Conservation (phyloP, 23 tunicate genomes). For the Diplosoma virens region DNA sequence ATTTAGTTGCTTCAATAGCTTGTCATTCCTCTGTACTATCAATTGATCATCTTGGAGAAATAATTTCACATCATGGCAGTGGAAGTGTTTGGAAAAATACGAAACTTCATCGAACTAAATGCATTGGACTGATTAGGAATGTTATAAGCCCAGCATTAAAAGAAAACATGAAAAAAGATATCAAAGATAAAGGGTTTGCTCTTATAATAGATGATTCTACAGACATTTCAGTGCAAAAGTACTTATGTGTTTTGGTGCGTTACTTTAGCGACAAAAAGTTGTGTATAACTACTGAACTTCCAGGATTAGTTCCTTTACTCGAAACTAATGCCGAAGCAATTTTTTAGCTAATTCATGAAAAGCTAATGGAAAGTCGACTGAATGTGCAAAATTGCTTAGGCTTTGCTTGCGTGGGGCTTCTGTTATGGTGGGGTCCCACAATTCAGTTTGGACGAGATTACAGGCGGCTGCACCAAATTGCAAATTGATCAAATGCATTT, state of each 20-base stretch:
- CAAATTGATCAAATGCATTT: too few relatives aligned
- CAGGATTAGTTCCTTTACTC: slow-evolving; percentile 15
- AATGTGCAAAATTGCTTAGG: slow-evolving; percentile 7
- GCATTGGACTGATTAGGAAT: background rate
- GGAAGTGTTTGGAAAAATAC: slow-evolving; percentile 7
- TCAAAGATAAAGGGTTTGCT: background rate
- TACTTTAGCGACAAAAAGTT: slow-evolving; percentile 15
- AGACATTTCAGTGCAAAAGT: slow-evolving; percentile 25
- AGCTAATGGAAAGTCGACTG: slow-evolving; percentile 9
- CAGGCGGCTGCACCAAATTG: slow-evolving; percentile 6
- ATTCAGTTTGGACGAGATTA: slow-evolving; percentile 27
- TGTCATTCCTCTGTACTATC: slow-evolving; percentile 19
- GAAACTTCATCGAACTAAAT: slow-evolving; percentile 27
- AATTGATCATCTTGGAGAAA: slow-evolving; percentile 33
- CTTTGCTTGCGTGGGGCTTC: slow-evolving; percentile 49
- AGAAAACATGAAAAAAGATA: slow-evolving; percentile 14
- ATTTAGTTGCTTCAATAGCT: too few relatives aligned
- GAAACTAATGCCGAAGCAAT: slow-evolving; percentile 18
- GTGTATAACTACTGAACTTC: slow-evolving; percentile 6
- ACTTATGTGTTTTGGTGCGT: slow-evolving; percentile 37
- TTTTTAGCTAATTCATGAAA: slow-evolving; percentile 16
- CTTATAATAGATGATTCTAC: slow-evolving; percentile 35
- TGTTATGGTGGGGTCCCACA: slow-evolving; percentile 31
- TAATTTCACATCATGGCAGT: slow-evolving; percentile 1
- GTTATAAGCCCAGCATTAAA: slow-evolving; percentile 14